Conservation (phyloP, 2,797 vertebrate genomes). For the Chaetophractus vellerosus region DNA sequence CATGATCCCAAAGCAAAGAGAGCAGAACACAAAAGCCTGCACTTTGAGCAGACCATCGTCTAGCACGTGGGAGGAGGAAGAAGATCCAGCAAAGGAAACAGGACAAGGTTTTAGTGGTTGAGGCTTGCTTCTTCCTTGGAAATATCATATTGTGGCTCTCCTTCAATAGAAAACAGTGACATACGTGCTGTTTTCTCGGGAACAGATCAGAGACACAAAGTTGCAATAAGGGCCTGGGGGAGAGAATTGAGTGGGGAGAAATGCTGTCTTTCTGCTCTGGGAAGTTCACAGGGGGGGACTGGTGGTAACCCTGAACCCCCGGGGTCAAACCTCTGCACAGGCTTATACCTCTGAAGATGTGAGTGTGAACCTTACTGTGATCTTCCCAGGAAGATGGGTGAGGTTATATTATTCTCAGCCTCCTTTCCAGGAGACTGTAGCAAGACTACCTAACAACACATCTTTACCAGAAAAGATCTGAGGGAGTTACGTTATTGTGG, state of each 20-base stretch:
- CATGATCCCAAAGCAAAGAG: background rate
- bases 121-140: background rate
- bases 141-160: background rate
- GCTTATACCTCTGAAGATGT: background rate
- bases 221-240: rapidly evolving
- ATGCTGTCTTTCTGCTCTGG: background rate
- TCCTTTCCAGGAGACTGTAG: background rate
- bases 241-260: background rate
- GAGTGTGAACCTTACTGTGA: background rate
- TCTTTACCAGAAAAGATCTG: conserved; percentile 11
- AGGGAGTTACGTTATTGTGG: background rate
- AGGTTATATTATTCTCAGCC: background rate
- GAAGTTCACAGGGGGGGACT: background rate
- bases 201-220: background rate
- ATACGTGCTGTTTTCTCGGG: background rate
- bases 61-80: background rate
- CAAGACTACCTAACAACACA: background rate
- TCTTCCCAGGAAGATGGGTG: background rate
- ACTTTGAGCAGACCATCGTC: background rate
- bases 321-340: background rate
- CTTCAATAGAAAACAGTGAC: background rate
- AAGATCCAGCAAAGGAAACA: conserved; percentile 30
- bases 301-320: background rate
- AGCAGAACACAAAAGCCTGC: background rate
- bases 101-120: background rate